Conservation (phyloP, 2,888 invertebrate species). For the Aquatica leii region DNA sequence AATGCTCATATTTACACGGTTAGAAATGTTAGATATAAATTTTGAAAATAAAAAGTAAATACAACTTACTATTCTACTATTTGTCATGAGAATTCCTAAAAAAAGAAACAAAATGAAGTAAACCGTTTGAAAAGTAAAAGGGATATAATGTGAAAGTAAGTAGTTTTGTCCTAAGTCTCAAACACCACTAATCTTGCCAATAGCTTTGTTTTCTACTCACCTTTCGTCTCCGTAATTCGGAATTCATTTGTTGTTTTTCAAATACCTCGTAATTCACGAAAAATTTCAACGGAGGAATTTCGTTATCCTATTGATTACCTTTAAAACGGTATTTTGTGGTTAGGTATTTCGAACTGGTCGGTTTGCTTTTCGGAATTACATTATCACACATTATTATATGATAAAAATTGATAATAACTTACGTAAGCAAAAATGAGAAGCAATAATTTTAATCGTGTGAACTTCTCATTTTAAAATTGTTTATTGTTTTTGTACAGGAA, state of each 20-base stretch:
- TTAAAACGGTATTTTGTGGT: too few species aligned
- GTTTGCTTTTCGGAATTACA: too few species aligned
- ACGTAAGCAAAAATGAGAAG: too few species aligned
- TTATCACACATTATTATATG: too few species aligned
- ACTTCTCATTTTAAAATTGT: too few species aligned
- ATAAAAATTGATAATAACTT: too few species aligned
- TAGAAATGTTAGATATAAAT: background rate
- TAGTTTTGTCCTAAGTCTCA: background rate
- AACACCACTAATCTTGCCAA: background rate
- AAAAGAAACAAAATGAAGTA: slow-evolving; percentile 15
- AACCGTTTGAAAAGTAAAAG: background rate
- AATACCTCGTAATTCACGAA: too few species aligned
- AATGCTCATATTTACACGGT: background rate
- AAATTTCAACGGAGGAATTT: too few species aligned
- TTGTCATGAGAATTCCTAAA: slow-evolving; percentile 39
- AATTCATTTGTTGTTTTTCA: slow-evolving; percentile 28
- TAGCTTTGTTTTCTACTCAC: slow-evolving; percentile 27
- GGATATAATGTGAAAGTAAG: slow-evolving; percentile 5
- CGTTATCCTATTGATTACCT: too few species aligned
- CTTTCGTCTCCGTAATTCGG: slow-evolving; percentile 40
- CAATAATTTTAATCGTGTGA: too few species aligned
- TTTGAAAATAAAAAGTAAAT: background rate
- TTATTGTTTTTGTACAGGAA: too few species aligned
- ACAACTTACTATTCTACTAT: slow-evolving; percentile 41
- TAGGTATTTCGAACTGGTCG: too few species aligned